phyloP scores from a whole-genome alignment of 2,888 invertebrate genomes.

The Gandaritis pyraliata region DNA sequence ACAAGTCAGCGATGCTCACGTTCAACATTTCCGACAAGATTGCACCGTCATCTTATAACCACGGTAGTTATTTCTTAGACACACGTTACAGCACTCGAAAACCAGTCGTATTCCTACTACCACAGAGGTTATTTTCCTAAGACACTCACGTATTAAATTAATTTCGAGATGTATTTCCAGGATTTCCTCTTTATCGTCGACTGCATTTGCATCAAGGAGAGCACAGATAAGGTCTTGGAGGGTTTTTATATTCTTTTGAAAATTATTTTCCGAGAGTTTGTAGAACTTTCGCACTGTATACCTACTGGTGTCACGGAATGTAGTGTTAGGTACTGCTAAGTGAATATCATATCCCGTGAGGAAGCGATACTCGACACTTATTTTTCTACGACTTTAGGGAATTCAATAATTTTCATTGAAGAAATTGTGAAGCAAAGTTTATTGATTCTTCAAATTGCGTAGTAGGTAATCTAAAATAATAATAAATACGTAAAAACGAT shows the following conservation, averaged over 20 bases:
- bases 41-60: conserved; percentile 19
- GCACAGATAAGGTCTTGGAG: conserved; percentile 15
- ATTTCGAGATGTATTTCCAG: conserved; percentile 30
- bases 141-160: conserved; percentile 20
- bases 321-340: no score
- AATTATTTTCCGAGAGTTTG: conserved; percentile 9
- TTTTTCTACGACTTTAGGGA: no score
- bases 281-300: not conserved
- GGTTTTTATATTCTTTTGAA: conserved; percentile 14
- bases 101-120: not conserved
- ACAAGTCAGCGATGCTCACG: conserved; percentile 10
- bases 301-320: no score
- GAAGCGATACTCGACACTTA: no score
- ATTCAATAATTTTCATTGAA: no score
- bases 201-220: conserved; percentile 19
- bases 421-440: no score
- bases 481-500: no score
- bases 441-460: no score
- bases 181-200: conserved; percentile 24
- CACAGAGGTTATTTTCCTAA: conserved; percentile 3
- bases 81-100: conserved; percentile 17
- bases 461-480: no score
- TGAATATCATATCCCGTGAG: no score
- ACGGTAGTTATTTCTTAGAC: conserved; percentile 26
- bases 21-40: conserved; percentile 49